Conservation (phyloP, 2,797 vertebrate genomes). For the Chaetophractus vellerosus region DNA sequence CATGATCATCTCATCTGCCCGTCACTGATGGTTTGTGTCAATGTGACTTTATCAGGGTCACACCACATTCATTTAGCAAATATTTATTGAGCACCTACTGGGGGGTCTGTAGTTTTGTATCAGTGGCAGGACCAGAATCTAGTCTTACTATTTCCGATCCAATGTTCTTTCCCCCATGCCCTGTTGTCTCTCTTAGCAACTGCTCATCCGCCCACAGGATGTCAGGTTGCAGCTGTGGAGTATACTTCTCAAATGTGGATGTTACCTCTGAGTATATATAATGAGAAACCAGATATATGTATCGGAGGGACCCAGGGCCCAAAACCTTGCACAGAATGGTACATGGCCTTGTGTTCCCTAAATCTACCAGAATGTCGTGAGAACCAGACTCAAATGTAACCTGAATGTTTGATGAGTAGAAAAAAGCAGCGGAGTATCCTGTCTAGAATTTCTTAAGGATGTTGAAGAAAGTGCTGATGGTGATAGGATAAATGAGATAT, state of each 20-base stretch:
- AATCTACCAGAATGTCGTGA: not conserved
- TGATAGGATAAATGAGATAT: not conserved
- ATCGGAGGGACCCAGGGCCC: not conserved
- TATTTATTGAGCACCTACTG: not conserved
- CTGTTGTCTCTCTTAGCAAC: not conserved
- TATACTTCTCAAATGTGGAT: not conserved
- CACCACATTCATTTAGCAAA: not conserved
- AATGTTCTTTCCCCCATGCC: not conserved
- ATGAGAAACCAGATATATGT: not conserved
- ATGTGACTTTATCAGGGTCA: conserved; percentile 41
- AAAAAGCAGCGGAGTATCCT: not conserved
- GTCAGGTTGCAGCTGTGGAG: not conserved
- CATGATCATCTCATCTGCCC: not conserved
- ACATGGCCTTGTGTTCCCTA: not conserved
- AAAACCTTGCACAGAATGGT: not conserved
- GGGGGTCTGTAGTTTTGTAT: not conserved
- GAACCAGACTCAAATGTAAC: not conserved
- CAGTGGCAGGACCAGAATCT: not conserved
- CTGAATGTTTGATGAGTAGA: not conserved
- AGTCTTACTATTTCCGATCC: not conserved
- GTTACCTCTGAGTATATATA: not conserved
- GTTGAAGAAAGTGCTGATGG: not conserved
- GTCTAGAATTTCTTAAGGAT: not conserved
- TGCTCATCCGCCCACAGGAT: too few relatives aligned
- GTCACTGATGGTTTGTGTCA: not conserved